These are phyloP conservation scores for Plagiodera versicolora DNA, from an alignment of 2,888 invertebrate genomes.

Conservation along the genomic window DNA sequence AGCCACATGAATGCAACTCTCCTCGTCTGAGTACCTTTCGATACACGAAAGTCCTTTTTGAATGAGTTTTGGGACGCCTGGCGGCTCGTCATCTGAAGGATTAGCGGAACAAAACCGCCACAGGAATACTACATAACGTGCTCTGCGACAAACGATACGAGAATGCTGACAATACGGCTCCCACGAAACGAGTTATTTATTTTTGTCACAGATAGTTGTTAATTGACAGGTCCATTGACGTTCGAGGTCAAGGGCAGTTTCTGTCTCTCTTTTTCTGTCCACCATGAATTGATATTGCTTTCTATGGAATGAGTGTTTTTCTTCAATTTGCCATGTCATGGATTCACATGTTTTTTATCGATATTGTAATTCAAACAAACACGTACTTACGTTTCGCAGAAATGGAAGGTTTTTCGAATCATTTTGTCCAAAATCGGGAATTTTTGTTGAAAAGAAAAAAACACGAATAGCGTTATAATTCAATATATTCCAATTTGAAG, in stretches of 20 bases:
- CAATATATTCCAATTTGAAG: no score
- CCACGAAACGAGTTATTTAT: not conserved
- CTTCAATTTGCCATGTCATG: no score
- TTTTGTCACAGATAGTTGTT: constrained; percentile 32
- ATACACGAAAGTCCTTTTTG: constrained; percentile 8
- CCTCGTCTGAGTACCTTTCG: not conserved
- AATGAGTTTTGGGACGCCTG: constrained; percentile 3
- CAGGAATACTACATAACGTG: constrained; percentile 25
- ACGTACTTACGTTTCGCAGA: no score
- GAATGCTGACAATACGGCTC: constrained; percentile 30
- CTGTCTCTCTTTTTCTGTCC: no score
- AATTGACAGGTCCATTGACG: constrained; percentile 31
- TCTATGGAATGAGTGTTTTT: no score
- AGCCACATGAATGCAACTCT: not conserved
- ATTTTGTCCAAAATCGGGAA: no score
- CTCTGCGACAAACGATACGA: constrained; percentile 31
- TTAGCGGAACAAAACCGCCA: constrained; percentile 28
- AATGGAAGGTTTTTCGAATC: no score
- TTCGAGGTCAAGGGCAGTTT: constrained; percentile 18
- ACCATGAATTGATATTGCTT: no score
- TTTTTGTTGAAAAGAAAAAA: no score
- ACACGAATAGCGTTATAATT: no score
- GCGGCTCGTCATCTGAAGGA: constrained; percentile 19
- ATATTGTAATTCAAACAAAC: no score
- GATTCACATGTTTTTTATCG: no score